Evolutionary conservation across 2,888 invertebrate species (phyloP), one percentile per base, ranked within the genome.

Genomic region (Cheilosia pagana): DNA sequence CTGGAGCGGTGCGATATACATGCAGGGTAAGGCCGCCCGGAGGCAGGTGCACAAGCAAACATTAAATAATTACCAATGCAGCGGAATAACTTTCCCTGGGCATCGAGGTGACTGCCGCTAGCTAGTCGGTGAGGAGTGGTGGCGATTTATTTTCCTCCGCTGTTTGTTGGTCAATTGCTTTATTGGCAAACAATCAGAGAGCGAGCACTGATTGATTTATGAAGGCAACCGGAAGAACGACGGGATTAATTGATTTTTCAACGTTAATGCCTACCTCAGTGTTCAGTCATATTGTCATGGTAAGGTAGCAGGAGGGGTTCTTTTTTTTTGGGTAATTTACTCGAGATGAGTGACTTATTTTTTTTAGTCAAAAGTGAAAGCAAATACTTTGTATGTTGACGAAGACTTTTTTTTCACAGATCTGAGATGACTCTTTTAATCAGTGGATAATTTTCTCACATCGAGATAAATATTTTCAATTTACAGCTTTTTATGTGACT

Each of bases 81-180:
- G 65, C 28, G 21, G 59, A 75, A 67, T 75, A 67, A 65, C 75
- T 75, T 75, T 75, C 75, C 59, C 75, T 43, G 10, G 19, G 19
- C 31, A n/a, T 57, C 31, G 75, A 28, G 57, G 19, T 14, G 31
- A 23, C 39, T 21, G 23, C 3, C 8, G 50, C 19, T 5, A 10
- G 16, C 48, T 10, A 21, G 31, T 53, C 14, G 12, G 2, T 39
- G 3, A 21, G 12, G 1, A 48, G n/a, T 41, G 57, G 8, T 50
- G 50, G 21, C 25, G 21, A 59, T 59, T 67, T 65, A 67, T 59
- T 75, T 67, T 59, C 39, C 39, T 75, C 21, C 28, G 41, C 21
- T 16, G 75, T 52, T 57, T 41, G 28, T 60, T 57, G 31, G 48
- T 41, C 31, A 41, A 55, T 65, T 50, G 57, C 43, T 57, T 59